These are phyloP conservation scores for Pelusios castaneus DNA, from an alignment of 2,113 vertebrate species.

Conservation along the genomic window DNA sequence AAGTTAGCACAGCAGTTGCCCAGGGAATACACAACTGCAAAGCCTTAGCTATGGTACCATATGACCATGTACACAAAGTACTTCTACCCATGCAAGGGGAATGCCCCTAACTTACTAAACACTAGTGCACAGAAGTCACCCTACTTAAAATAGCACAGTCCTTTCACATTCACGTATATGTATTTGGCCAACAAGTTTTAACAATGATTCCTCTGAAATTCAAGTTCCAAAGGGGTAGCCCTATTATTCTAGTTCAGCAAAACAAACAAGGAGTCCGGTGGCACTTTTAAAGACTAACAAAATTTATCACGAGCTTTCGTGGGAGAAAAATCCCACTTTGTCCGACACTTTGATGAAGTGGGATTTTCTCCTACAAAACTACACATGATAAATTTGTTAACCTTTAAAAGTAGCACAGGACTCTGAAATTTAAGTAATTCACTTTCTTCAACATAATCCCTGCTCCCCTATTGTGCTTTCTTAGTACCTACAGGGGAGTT, in stretches of 20 bases:
- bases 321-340: too few species aligned
- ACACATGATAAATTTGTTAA: too few species aligned
- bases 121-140: fast-evolving
- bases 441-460: too few species aligned
- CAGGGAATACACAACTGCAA: not conserved
- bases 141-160: fast-evolving
- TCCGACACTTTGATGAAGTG: too few species aligned
- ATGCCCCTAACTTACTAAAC: fast-evolving
- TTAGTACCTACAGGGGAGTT: not conserved
- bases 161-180: fast-evolving
- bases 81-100: not conserved
- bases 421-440: not conserved
- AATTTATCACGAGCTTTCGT: too few species aligned
- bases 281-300: too few species aligned
- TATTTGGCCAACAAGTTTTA: fast-evolving
- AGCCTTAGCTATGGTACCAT: not conserved
- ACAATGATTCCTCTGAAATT: fast-evolving
- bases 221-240: too few species aligned
- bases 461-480: too few species aligned
- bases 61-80: not conserved
- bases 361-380: too few species aligned
- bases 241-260: too few species aligned
- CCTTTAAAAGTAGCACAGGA: too few species aligned
- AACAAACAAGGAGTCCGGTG: too few species aligned
- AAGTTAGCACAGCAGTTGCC: not conserved